phyloP scores from a whole-genome alignment of 1,140 invertebrate species.

The Galleria mellonella region DNA sequence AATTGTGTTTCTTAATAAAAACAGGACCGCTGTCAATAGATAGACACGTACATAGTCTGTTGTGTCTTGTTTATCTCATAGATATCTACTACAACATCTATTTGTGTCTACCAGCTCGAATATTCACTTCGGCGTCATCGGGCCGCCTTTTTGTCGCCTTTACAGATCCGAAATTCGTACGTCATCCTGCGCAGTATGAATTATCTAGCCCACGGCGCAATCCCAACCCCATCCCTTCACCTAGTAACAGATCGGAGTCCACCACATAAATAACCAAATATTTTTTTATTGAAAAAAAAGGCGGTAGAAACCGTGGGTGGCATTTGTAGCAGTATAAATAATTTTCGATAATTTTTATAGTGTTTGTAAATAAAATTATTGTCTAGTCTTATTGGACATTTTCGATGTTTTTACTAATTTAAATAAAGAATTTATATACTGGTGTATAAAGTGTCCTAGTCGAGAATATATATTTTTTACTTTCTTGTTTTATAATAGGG shows the following conservation, averaged over 20 bases:
- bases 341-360: not conserved
- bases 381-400: not conserved
- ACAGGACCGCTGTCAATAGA: no score
- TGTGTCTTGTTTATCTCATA: no score
- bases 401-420: not conserved
- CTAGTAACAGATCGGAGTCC: slow-evolving; percentile 6
- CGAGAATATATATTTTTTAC: no score
- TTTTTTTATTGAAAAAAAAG: slow-evolving; percentile 1
- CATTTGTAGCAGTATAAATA: not conserved
- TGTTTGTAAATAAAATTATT: not conserved
- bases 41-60: no score
- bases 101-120: no score
- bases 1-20: no score
- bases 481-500: no score
- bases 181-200: slow-evolving; percentile 6
- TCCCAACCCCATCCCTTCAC: slow-evolving; percentile 2
- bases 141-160: slow-evolving; percentile 16
- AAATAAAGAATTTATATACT: no score
- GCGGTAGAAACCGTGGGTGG: not conserved
- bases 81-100: no score
- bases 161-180: slow-evolving; percentile 8
- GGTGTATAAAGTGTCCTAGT: no score
- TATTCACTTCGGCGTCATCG: not conserved
- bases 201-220: slow-evolving; percentile 2
- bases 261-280: not conserved